A percentile compares a stretch with the other conserved stretches of the same genome.
Evolutionary conservation across 2,113 vertebrate species (phyloP).

Genomic region (Gallinago paraguaiae): DNA sequence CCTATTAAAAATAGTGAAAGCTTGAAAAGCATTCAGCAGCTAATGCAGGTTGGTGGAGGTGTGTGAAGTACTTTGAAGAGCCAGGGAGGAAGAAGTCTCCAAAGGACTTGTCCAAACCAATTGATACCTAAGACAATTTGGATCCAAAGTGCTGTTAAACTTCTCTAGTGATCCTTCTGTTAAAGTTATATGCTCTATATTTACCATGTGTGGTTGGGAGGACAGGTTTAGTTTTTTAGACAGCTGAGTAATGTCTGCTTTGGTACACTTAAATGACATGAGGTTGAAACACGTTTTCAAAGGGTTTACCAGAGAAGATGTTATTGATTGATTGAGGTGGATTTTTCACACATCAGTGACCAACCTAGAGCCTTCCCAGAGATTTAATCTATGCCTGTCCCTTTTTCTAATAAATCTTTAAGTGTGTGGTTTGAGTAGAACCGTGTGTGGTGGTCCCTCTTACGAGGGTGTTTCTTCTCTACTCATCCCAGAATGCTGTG

Average conservation of each 20-base stretch:
- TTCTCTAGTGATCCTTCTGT: accelerated
- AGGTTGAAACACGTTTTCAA: background rate
- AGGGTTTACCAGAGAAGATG: background rate
- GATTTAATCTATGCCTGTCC: background rate
- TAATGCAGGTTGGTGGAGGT: background rate
- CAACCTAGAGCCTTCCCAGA: background rate
- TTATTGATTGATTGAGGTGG: background rate
- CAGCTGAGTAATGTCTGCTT: background rate
- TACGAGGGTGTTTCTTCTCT: background rate
- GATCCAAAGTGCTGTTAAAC: background rate
- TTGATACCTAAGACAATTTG: background rate
- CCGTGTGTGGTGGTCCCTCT: accelerated
- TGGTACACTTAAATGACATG: background rate
- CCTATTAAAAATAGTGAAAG: background rate
- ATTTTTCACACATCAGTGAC: background rate
- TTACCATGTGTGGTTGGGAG: background rate
- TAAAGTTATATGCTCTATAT: background rate
- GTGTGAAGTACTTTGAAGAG: background rate
- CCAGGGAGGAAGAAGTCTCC: background rate
- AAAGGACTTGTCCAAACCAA: background rate
- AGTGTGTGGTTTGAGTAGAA: background rate
- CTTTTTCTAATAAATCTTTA: background rate
- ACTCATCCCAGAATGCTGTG: background rate
- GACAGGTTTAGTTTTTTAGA: background rate
- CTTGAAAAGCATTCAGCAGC: background rate